Evolutionary conservation across 2,113 vertebrate species (phyloP).

Genomic region (Anoplopoma fimbria): DNA sequence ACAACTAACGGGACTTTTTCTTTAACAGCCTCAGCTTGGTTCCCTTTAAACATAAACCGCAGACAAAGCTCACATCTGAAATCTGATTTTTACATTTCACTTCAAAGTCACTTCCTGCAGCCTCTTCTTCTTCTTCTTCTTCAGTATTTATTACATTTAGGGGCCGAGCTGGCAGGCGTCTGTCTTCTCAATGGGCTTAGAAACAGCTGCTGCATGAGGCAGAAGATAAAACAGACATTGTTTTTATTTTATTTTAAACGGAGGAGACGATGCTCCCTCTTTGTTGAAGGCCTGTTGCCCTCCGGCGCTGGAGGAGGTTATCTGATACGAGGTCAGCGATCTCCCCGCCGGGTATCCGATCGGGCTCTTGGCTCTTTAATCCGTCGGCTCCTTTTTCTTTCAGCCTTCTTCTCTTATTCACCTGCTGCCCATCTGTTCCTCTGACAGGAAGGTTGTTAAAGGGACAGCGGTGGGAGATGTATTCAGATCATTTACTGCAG

Average conservation of each 20-base stretch:
- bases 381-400: too few species aligned
- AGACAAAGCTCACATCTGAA: too few species aligned
- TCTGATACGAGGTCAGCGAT: background rate
- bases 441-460: too few species aligned
- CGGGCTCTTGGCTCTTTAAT: background rate
- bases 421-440: background rate
- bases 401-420: background rate
- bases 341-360: background rate
- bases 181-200: background rate
- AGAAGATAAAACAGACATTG: background rate
- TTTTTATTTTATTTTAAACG: background rate
- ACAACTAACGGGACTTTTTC: too few species aligned
- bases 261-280: too few species aligned
- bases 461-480: background rate
- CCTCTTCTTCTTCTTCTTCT: background rate
- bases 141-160: too few species aligned
- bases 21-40: too few species aligned
- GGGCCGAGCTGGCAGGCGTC: too few species aligned
- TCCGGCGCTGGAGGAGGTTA: background rate
- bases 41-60: too few species aligned
- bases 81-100: background rate
- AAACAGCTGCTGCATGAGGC: conserved; percentile 43
- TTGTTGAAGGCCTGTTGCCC: too few species aligned
- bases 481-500: background rate
- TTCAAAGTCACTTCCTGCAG: too few species aligned